Conservation (phyloP, 2,888 invertebrate species). For the Hypena proboscidalis region DNA sequence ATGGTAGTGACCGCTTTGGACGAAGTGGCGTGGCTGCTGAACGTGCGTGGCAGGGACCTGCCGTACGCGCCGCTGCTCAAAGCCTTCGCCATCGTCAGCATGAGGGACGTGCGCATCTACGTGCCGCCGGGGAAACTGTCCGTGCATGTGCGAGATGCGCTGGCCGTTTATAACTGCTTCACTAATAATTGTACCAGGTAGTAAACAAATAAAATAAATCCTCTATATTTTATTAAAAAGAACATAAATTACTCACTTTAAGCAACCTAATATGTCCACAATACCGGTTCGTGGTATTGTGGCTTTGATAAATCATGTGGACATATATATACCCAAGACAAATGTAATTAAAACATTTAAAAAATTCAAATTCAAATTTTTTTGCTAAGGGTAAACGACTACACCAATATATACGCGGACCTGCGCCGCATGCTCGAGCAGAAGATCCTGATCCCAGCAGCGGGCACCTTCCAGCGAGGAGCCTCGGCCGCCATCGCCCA, state of each 20-base stretch:
- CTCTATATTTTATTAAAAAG: too few species aligned
- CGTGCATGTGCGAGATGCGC: conserved; percentile 78
- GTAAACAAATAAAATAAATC: too few species aligned
- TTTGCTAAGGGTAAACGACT: conserved; percentile 89
- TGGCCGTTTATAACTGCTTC: conserved; percentile 86
- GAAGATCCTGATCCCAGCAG: conserved; percentile 88
- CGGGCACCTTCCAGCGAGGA: conserved; percentile 89
- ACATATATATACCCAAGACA: too few species aligned
- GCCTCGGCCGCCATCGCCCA: conserved; percentile 89
- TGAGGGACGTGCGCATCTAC: conserved; percentile 88
- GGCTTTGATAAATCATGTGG: too few species aligned
- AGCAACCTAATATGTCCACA: too few species aligned
- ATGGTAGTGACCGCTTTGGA: conserved; percentile 94
- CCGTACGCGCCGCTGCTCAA: conserved; percentile 92
- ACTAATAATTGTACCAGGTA: conserved; percentile 82
- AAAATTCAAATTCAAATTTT: neutral
- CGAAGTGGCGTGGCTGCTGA: conserved; percentile 94
- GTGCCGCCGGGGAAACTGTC: conserved; percentile 88
- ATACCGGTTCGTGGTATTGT: too few species aligned
- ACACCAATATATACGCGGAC: conserved; percentile 89
- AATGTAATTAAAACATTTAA: neutral
- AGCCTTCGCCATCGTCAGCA: conserved; percentile 90
- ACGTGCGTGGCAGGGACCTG: conserved; percentile 94
- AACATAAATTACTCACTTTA: too few species aligned
- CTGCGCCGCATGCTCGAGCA: conserved; percentile 87